Conservation (phyloP, 1,140 invertebrate species). For the Theocolax elegans region DNA sequence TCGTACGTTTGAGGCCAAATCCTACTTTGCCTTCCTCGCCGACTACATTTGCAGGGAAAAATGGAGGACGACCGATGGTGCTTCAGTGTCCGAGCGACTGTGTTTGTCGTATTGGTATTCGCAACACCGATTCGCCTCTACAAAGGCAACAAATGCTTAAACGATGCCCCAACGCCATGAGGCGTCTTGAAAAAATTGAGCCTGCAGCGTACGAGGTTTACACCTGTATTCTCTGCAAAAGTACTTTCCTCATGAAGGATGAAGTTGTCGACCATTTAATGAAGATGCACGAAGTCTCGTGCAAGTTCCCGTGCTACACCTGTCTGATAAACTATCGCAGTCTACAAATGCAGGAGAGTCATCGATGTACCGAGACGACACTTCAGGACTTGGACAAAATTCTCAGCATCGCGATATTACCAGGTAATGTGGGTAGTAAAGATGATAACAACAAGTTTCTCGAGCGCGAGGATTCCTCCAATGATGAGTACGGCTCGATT, state of each 20-base stretch:
- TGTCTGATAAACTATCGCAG: conserved; percentile 33
- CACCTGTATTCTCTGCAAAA: conserved; percentile 37
- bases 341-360: conserved; percentile 31
- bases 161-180: conserved; percentile 35
- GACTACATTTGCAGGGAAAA: conserved; percentile 3
- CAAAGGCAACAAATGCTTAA: conserved; percentile 34
- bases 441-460: conserved; percentile 8
- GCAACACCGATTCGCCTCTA: conserved; percentile 9
- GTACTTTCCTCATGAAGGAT: conserved; percentile 37
- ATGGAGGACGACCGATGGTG: neutral
- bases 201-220: conserved; percentile 36
- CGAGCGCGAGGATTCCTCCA: conserved; percentile 27
- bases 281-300: conserved; percentile 38
- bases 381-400: conserved; percentile 26
- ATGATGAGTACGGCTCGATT: conserved; percentile 7
- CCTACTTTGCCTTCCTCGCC: neutral
- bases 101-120: conserved; percentile 32
- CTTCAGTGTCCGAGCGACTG: conserved; percentile 38
- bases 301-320: conserved; percentile 34
- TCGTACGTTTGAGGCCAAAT: neutral
- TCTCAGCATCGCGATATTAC: conserved; percentile 31
- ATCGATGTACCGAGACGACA: conserved; percentile 31
- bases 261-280: conserved; percentile 38
- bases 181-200: conserved; percentile 36
- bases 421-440: conserved; percentile 9